phyloP scores from a whole-genome alignment of 2,888 invertebrate species.

The Hipparchia semele region DNA sequence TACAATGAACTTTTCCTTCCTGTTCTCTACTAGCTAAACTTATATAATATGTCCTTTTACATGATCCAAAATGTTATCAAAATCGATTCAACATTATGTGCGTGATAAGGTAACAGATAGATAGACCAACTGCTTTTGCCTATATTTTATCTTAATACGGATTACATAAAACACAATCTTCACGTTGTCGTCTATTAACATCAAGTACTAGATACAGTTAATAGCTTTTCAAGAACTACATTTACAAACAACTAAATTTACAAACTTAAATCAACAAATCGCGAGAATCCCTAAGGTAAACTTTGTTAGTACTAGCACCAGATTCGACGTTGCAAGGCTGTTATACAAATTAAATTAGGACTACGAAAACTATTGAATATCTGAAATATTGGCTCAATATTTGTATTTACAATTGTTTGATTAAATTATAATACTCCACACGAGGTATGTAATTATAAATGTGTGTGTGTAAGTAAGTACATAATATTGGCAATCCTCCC shows the following conservation, averaged over 20 bases:
- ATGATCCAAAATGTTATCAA: no score
- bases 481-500: no score
- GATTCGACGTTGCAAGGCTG: constrained; percentile 1
- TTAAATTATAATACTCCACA: not conserved
- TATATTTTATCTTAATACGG: no score
- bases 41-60: no score
- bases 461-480: no score
- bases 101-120: no score
- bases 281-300: constrained; percentile 2
- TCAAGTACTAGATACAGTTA: constrained; percentile 2
- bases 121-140: no score
- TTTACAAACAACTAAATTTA: constrained; percentile 15
- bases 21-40: not conserved
- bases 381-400: not conserved
- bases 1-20: constrained; percentile 7
- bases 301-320: constrained; percentile 15
- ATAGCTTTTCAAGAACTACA: constrained; percentile 16
- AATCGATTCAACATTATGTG: no score
- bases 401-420: not conserved
- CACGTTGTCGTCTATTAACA: not conserved
- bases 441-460: not conserved
- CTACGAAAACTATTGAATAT: not conserved
- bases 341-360: constrained; percentile 1
- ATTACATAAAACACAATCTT: no score
- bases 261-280: constrained; percentile 19